Conservation (phyloP, 2,113 vertebrate species). For the Echinops telfairi region DNA sequence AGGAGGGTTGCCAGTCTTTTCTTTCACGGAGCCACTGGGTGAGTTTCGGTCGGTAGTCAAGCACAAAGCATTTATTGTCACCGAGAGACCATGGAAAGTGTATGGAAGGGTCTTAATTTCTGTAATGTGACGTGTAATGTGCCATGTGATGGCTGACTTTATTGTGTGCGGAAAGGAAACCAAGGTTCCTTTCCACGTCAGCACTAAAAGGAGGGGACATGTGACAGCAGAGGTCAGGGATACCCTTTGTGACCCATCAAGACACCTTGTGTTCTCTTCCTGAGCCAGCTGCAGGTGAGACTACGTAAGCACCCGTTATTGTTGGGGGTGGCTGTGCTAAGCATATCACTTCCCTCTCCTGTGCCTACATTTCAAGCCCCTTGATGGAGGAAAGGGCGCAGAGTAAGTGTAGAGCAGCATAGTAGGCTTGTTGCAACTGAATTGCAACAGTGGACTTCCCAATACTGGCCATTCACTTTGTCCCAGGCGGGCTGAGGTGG, state of each 20-base stretch:
- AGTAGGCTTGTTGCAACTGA: too few relatives aligned
- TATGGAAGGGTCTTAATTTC: too few relatives aligned
- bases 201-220: background rate
- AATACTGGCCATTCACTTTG: background rate
- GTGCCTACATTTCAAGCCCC: too few relatives aligned
- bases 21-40: background rate
- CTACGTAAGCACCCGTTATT: background rate
- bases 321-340: too few relatives aligned
- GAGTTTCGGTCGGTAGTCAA: background rate
- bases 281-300: background rate
- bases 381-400: too few relatives aligned
- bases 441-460: too few relatives aligned
- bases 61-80: too few relatives aligned
- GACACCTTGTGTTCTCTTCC: background rate
- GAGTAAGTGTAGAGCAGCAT: too few relatives aligned
- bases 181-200: background rate
- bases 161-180: background rate
- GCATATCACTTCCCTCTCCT: too few relatives aligned
- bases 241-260: background rate
- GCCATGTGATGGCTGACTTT: background rate
- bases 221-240: background rate
- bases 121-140: too few relatives aligned
- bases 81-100: too few relatives aligned
- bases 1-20: background rate
- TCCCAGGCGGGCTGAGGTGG: background rate